These are phyloP conservation scores for Melanerpes aurifrons DNA, from an alignment of 2,113 vertebrate species.

Conservation along the genomic window DNA sequence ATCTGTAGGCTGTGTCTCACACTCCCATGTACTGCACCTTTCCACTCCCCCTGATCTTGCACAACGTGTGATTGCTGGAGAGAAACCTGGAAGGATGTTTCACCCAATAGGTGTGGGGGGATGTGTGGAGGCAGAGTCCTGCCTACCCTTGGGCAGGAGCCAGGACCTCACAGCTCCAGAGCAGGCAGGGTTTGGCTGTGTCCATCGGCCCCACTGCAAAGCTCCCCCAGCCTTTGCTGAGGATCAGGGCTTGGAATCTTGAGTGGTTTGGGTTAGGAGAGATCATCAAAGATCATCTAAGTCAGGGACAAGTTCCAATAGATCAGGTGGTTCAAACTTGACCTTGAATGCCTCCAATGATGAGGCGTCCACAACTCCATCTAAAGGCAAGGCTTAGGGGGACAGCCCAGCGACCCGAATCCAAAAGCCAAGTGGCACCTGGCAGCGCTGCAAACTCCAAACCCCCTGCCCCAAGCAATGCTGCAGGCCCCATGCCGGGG, in stretches of 20 bases:
- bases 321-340: too few relatives aligned
- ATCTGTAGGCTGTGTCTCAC: background rate
- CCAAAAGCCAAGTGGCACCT: background rate
- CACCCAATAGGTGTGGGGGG: background rate
- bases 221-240: background rate
- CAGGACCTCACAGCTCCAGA: background rate
- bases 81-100: background rate
- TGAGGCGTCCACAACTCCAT: background rate
- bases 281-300: too few relatives aligned
- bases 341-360: too few relatives aligned
- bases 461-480: background rate
- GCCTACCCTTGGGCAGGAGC: background rate
- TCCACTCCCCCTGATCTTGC: background rate
- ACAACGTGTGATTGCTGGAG: background rate
- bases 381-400: background rate
- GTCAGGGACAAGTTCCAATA: too few relatives aligned
- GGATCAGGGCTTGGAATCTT: background rate
- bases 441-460: background rate
- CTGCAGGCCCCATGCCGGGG: accelerated
- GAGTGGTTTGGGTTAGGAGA: background rate
- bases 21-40: accelerated
- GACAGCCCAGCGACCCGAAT: background rate
- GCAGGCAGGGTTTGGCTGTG: background rate
- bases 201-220: background rate
- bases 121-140: background rate